Percentiles rank a stretch among this genome's conserved stretches.
phyloP scores from a whole-genome alignment of 2,888 invertebrate genomes.

The Cloeon dipterum region DNA sequence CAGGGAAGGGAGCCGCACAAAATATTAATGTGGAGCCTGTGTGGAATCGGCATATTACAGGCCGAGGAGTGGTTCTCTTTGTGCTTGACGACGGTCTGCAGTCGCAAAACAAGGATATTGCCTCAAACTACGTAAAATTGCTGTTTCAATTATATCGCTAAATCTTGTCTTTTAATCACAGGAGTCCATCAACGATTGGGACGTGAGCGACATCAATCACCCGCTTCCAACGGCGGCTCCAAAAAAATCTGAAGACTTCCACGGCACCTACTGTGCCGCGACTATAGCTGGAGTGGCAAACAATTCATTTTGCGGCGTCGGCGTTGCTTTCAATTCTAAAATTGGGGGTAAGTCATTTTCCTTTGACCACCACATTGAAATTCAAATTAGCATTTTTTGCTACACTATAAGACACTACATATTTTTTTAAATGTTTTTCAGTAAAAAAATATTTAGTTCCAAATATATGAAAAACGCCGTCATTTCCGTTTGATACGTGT shows the following conservation, averaged over 20 bases:
- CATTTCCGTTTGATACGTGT: too few relatives aligned
- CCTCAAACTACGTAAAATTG: conserved; percentile 10
- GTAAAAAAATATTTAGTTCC: too few relatives aligned
- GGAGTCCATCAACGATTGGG: neutral
- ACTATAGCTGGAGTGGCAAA: conserved; percentile 19
- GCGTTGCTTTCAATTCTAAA: conserved; percentile 17
- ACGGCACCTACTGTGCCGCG: conserved; percentile 21
- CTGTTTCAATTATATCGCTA: neutral
- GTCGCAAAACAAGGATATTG: conserved; percentile 9
- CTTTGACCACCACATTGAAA: too few relatives aligned
- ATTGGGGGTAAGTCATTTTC: conserved; percentile 20
- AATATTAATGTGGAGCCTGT: conserved; percentile 15
- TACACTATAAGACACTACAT: too few relatives aligned
- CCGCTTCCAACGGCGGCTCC: conserved; percentile 1
- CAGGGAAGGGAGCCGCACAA: neutral
- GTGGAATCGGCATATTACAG: conserved; percentile 17
- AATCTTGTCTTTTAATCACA: neutral
- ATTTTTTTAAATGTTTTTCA: too few relatives aligned
- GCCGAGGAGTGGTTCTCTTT: conserved; percentile 15
- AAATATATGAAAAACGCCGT: too few relatives aligned
- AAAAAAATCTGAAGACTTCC: conserved; percentile 11
- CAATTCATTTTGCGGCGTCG: conserved; percentile 19
- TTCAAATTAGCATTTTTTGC: too few relatives aligned
- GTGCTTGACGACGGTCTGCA: conserved; percentile 18
- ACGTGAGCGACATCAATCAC: neutral